Evolutionary conservation across 2,797 vertebrate species (phyloP), one percentile per base, ranked within the genome.

Genomic region (Sebastes vulpes): DNA sequence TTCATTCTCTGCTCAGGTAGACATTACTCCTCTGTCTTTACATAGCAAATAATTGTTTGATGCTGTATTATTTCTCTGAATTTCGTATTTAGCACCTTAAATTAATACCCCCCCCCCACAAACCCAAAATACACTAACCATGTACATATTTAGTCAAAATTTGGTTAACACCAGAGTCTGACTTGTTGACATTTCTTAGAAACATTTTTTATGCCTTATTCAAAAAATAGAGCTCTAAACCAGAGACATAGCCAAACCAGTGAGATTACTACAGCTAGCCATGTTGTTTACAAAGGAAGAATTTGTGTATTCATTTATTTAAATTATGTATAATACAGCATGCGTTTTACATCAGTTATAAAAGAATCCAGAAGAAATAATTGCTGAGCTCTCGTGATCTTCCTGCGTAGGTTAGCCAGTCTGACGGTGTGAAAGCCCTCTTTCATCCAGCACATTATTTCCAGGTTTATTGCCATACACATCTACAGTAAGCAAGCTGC

Each of bases 391-490:
- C 29, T 65, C 2, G 18, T 78, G 81, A 83, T 86, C 72, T 70
- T 60, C 57, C 35, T 65, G 57, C 61, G 42, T 38, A 83, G 61
- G 56, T 78, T 53, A 69, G 31, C 73, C 35, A 4, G 38, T 60
- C 6, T 65, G 65, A 89, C 54, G 48, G 63, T 59, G 23, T 60
- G 25, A 82, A 83, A 82, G 67, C 67, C 25, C 29, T 77, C 77
- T 42, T 48, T 88, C 79, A 82, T 81, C 85, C 29, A 9, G 9
- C 61, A 70, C 80, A 85, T 88, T 72, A 79, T 85, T 89, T 81
- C 66, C 70, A 80, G 75, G 71, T 85, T 86, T 70, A 78, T 74
- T 88, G 58, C 81, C 42, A 71, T 82, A 60, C 32, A 74, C 79
- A 75, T 65, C 85, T 80, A 75, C 74, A 76, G 83, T 66, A 63